These are phyloP conservation scores for Platalea minor DNA, from an alignment of 2,797 vertebrate genomes.

Conservation along the genomic window DNA sequence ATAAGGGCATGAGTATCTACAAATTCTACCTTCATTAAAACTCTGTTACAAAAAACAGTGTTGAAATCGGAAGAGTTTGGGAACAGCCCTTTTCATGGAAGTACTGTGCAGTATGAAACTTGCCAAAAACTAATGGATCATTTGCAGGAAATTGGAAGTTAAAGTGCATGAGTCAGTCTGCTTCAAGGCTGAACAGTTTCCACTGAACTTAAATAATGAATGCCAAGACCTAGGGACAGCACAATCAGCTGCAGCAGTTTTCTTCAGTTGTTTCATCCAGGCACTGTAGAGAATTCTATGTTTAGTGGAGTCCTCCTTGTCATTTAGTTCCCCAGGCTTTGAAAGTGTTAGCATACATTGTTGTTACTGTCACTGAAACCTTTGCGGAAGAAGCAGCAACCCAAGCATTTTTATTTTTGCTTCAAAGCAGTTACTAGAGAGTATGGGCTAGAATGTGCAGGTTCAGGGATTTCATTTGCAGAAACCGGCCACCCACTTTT, in stretches of 20 bases:
- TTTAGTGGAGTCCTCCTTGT: neutral
- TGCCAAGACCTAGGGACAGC: slow-evolving; percentile 61
- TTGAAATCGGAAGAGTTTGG: neutral
- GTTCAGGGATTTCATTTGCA: neutral
- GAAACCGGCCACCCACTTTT: neutral
- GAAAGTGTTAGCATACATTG: neutral
- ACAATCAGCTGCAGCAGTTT: slow-evolving; percentile 22
- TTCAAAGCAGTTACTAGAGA: neutral
- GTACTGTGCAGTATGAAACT: slow-evolving; percentile 27
- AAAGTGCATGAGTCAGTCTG: slow-evolving; percentile 76
- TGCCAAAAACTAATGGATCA: slow-evolving; percentile 72
- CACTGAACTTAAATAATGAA: slow-evolving; percentile 75
- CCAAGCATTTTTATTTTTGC: neutral
- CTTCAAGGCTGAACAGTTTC: slow-evolving; percentile 72
- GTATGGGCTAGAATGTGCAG: neutral
- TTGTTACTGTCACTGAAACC: neutral
- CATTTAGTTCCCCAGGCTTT: neutral
- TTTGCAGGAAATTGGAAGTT: slow-evolving; percentile 76
- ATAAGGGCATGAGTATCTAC: neutral
- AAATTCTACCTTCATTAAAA: slow-evolving; percentile 7
- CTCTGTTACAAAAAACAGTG: neutral
- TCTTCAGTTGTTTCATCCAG: slow-evolving; percentile 12
- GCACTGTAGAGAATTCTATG: neutral
- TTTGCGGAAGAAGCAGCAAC: neutral
- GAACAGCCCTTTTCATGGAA: slow-evolving; percentile 55